phyloP scores from a whole-genome alignment of 2,888 invertebrate genomes.

The Thymelicus sylvestris region DNA sequence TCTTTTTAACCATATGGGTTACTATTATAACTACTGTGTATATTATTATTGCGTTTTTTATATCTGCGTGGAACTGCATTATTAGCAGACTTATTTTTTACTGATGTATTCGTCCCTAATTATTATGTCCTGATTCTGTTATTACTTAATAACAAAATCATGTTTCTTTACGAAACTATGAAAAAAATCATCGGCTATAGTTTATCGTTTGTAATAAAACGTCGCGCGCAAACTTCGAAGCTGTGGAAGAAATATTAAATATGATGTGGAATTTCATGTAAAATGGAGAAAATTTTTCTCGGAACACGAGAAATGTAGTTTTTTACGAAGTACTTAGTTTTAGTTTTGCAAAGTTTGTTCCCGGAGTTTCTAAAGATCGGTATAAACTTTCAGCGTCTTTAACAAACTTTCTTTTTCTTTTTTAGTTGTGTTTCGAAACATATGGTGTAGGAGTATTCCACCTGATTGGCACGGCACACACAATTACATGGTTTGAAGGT shows the following conservation, averaged over 20 bases:
- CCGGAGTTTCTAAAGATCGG: background rate
- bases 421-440: background rate
- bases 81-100: too few relatives aligned
- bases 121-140: too few relatives aligned
- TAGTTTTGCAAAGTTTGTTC: background rate
- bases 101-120: too few relatives aligned
- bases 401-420: background rate
- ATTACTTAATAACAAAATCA: too few relatives aligned
- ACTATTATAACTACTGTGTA: too few relatives aligned
- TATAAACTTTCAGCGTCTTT: background rate
- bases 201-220: background rate
- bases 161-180: too few relatives aligned
- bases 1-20: too few relatives aligned
- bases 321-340: slow-evolving; percentile 4
- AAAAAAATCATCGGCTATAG: background rate
- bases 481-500: too few relatives aligned
- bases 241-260: slow-evolving; percentile 7
- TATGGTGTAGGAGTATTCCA: background rate
- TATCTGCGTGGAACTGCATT: too few relatives aligned
- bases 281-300: slow-evolving; percentile 1
- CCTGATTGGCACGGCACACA: background rate
- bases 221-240: background rate
- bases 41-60: too few relatives aligned
- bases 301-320: slow-evolving; percentile 1
- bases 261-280: slow-evolving; percentile 9